These are phyloP conservation scores for Scyliorhinus canicula DNA, from an alignment of 2,797 vertebrate genomes.

Conservation along the genomic window DNA sequence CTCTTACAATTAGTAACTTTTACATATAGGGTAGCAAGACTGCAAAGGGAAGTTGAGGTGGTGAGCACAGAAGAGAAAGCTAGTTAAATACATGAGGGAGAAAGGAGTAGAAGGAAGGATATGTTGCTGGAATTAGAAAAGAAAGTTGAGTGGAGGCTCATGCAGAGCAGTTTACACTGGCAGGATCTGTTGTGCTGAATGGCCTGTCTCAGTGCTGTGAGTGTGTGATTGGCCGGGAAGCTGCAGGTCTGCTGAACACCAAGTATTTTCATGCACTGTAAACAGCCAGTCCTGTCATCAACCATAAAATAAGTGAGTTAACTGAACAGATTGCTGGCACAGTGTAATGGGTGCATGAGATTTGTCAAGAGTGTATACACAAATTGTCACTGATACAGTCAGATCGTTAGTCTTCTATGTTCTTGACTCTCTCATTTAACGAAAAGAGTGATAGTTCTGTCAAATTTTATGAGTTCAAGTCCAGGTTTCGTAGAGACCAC, in stretches of 20 bases:
- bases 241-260: not conserved
- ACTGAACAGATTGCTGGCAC: not conserved
- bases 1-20: no score
- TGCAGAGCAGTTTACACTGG: not conserved
- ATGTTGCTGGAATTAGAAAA: not conserved
- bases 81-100: not conserved
- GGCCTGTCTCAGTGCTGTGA: not conserved
- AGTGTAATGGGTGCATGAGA: not conserved
- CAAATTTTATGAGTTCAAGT: not conserved
- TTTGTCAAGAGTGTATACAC: not conserved
- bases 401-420: not conserved
- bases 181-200: not conserved
- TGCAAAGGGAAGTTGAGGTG: not conserved
- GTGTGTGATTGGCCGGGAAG: not conserved
- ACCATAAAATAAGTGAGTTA: conserved; percentile 4
- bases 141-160: not conserved
- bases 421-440: not conserved
- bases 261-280: not conserved
- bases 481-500: not conserved
- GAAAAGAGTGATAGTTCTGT: not conserved
- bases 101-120: not conserved
- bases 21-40: not conserved
- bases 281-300: not conserved
- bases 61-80: not conserved
- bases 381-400: not conserved